These are phyloP conservation scores for Helostoma temminkii DNA, from an alignment of 2,797 vertebrate species.

Conservation along the genomic window DNA sequence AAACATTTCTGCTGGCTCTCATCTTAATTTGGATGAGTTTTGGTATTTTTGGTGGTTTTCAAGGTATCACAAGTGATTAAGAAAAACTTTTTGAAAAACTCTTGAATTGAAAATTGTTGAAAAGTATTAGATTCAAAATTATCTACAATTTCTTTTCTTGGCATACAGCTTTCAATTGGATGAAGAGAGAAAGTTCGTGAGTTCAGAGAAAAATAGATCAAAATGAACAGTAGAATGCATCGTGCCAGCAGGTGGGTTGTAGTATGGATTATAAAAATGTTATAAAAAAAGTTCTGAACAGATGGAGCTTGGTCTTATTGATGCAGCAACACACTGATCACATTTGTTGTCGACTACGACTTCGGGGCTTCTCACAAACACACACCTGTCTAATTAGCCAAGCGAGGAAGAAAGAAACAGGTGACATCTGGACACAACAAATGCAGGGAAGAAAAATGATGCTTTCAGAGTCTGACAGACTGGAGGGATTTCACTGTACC, in stretches of 20 bases:
- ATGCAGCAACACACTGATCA: slow-evolving; percentile 59
- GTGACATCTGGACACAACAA: slow-evolving; percentile 54
- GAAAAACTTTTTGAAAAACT: background rate
- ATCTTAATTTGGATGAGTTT: background rate
- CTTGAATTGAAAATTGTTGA: no score
- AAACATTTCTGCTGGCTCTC: no score
- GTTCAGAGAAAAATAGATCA: background rate
- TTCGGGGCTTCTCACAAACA: slow-evolving; percentile 13
- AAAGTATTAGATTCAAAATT: background rate
- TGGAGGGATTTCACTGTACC: slow-evolving; percentile 75
- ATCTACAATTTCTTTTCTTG: background rate
- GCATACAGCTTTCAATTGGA: background rate
- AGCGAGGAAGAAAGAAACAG: slow-evolving; percentile 10
- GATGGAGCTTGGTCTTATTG: slow-evolving; percentile 65
- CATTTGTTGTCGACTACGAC: slow-evolving; percentile 33
- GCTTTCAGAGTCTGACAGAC: slow-evolving; percentile 5
- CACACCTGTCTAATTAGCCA: slow-evolving; percentile 57
- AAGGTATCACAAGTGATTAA: background rate
- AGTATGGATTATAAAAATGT: slow-evolving; percentile 30
- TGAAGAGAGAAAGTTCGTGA: background rate
- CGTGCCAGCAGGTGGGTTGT: slow-evolving; percentile 24
- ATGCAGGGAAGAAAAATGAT: slow-evolving; percentile 30
- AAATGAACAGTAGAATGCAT: slow-evolving; percentile 15
- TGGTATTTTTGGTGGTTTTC: background rate
- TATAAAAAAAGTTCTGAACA: slow-evolving; percentile 58